Conservation (phyloP, 30 jellyfish, hydroid and myxozoan genomes). For the Pelagia noctiluca region DNA sequence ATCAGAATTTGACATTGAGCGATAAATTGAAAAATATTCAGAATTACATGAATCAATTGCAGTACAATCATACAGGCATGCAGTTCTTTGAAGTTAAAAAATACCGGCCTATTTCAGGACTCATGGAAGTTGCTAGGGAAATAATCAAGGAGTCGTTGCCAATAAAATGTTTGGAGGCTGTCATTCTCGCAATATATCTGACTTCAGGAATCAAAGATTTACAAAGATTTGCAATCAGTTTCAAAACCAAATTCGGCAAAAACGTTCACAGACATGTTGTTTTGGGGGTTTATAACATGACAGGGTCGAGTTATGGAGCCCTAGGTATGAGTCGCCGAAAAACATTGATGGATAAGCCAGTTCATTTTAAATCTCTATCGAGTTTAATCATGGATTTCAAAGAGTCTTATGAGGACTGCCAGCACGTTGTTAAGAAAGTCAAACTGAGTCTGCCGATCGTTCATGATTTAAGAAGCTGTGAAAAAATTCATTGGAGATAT, state of each 20-base stretch:
- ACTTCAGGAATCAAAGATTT: constrained; percentile 77
- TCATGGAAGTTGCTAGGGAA: constrained; percentile 89
- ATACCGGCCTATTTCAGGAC: constrained; percentile 82
- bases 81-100: constrained; percentile 84
- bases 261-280: constrained; percentile 90
- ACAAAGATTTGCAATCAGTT: constrained; percentile 80
- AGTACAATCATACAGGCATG: constrained; percentile 92
- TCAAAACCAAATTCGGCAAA: constrained; percentile 71
- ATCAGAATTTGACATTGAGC: constrained; percentile 25
- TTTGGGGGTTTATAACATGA: constrained; percentile 60
- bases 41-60: constrained; percentile 69
- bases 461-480: constrained; percentile 77
- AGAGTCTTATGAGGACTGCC: constrained; percentile 74
- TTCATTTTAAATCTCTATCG: constrained; percentile 62
- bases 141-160: constrained; percentile 84
- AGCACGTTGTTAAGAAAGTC: constrained; percentile 72
- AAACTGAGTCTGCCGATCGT: constrained; percentile 72
- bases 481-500: constrained; percentile 76
- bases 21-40: constrained; percentile 70
- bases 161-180: constrained; percentile 93
- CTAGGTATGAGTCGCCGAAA: constrained; percentile 90
- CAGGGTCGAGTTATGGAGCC: constrained; percentile 81
- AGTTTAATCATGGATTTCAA: constrained; percentile 68
- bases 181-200: constrained; percentile 69
- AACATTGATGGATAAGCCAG: constrained; percentile 81